Conservation (phyloP, 2,888 invertebrate species). For the Tineola bisselliella region DNA sequence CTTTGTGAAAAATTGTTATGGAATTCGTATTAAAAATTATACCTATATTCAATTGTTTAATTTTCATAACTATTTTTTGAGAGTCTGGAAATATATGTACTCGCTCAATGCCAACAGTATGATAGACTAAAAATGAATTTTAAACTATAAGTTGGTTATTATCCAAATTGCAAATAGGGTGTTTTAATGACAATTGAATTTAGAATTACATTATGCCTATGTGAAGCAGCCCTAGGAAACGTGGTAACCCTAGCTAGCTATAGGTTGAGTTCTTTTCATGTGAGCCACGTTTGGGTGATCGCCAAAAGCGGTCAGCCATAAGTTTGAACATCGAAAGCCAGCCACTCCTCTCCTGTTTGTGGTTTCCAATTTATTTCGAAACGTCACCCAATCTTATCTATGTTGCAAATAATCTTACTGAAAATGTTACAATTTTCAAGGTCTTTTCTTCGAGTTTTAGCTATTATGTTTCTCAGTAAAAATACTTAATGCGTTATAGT, state of each 20-base stretch:
- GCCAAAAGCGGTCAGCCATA: conserved; percentile 6
- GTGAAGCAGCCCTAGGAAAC: too few relatives aligned
- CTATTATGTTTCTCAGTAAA: too few relatives aligned
- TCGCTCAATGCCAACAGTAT: too few relatives aligned
- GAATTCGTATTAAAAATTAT: not conserved
- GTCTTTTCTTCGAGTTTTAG: not conserved
- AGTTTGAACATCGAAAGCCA: conserved; percentile 9
- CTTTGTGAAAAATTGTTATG: not conserved
- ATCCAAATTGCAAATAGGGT: too few relatives aligned
- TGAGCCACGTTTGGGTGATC: conserved; percentile 9
- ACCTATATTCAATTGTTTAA: not conserved
- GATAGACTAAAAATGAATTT: too few relatives aligned
- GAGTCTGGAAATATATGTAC: too few relatives aligned
- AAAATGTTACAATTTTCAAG: not conserved
- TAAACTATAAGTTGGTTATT: too few relatives aligned
- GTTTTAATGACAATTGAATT: too few relatives aligned
- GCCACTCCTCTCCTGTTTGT: conserved; percentile 12
- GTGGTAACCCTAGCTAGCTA: not conserved
- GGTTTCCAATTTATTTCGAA: conserved; percentile 11
- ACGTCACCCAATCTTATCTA: not conserved
- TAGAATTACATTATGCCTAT: too few relatives aligned
- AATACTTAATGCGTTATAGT: too few relatives aligned
- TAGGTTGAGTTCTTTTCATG: conserved; percentile 8
- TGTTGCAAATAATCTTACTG: not conserved
- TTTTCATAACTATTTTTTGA: too few relatives aligned